phyloP scores from a whole-genome alignment of 2,113 vertebrate species.

The Eleginops maclovinus region DNA sequence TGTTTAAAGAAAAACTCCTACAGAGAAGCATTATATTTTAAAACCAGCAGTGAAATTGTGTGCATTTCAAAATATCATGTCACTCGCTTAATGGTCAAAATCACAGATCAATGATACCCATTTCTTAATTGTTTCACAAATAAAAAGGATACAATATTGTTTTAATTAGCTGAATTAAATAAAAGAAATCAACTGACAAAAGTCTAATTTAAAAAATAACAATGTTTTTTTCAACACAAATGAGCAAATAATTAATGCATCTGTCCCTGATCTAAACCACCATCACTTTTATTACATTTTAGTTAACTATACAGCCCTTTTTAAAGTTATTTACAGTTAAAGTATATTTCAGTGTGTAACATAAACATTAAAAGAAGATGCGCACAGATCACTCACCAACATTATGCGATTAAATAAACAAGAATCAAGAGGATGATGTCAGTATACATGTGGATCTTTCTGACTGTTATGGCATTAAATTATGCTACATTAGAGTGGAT shows the following conservation, averaged over 20 bases:
- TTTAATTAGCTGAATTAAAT: background rate
- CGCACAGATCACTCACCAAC: constrained; percentile 16
- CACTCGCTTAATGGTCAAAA: too few relatives aligned
- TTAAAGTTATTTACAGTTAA: constrained; percentile 60
- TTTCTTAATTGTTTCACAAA: constrained; percentile 23
- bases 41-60: constrained; percentile 5
- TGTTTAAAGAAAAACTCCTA: constrained; percentile 19
- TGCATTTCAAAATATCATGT: constrained; percentile 24
- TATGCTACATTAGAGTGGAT: constrained; percentile 55
- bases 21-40: constrained; percentile 7
- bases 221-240: background rate
- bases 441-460: background rate
- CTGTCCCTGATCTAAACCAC: constrained; percentile 51
- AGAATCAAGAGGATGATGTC: background rate
- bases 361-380: constrained; percentile 10
- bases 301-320: constrained; percentile 75
- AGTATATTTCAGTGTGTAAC: constrained; percentile 26
- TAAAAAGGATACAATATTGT: constrained; percentile 17
- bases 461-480: constrained; percentile 54
- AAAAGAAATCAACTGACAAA: background rate
- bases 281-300: constrained; percentile 47
- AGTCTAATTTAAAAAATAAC: background rate
- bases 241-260: constrained; percentile 23
- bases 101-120: constrained; percentile 2
- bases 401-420: constrained; percentile 21